These are phyloP conservation scores for Zapornia atra DNA, from an alignment of 2,113 vertebrate species.

Conservation along the genomic window DNA sequence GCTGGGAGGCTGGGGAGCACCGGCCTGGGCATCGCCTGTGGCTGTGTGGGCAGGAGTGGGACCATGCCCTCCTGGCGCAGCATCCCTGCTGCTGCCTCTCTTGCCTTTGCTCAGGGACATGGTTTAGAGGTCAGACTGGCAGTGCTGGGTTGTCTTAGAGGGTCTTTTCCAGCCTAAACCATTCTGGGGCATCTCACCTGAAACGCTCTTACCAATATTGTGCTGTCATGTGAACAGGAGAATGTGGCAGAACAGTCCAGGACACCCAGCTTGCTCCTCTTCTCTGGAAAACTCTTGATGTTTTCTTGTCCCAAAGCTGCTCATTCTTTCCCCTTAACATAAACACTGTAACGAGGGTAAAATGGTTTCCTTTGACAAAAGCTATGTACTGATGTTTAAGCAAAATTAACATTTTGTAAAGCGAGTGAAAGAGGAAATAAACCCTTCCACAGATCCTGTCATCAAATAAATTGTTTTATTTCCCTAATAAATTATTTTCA, in stretches of 20 bases:
- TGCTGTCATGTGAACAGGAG: neutral
- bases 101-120: neutral
- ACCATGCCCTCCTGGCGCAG: fast-evolving
- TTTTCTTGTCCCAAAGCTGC: neutral
- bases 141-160: no score
- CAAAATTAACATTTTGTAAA: neutral
- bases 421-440: neutral
- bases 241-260: neutral
- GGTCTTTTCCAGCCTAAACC: no score
- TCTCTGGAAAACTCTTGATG: neutral
- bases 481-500: neutral
- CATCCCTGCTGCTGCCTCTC: neutral
- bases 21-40: fast-evolving
- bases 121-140: no score
- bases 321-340: neutral
- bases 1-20: fast-evolving
- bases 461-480: neutral
- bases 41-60: fast-evolving
- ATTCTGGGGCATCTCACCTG: neutral
- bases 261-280: neutral
- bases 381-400: neutral
- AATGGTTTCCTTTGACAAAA: neutral
- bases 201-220: neutral
- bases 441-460: neutral
- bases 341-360: neutral